Evolutionary conservation across 2,888 invertebrate genomes (phyloP).

Genomic region (Ceramica pisi): DNA sequence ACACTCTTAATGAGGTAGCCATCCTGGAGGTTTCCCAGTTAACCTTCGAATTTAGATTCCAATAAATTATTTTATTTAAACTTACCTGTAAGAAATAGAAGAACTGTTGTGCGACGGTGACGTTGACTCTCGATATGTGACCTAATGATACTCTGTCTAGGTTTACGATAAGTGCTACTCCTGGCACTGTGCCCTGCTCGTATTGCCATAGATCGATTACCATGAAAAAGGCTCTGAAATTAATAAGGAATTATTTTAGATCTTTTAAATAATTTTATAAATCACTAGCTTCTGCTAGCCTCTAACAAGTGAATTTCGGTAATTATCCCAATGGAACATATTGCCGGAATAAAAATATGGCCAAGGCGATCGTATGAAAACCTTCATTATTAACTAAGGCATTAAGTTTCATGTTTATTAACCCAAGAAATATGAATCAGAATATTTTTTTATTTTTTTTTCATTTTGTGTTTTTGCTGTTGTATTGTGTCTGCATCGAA

Average conservation of each 20-base stretch:
- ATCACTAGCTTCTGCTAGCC: no score
- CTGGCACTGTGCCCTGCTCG: constrained; percentile 90
- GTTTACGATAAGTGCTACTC: constrained; percentile 92
- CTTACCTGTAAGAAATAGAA: constrained; percentile 92
- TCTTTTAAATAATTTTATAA: not conserved
- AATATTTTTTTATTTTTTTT: no score
- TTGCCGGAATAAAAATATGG: no score
- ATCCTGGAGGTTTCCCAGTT: constrained; percentile 11
- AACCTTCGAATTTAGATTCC: not conserved
- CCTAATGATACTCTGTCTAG: constrained; percentile 92
- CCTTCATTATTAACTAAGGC: no score
- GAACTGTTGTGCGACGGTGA: constrained; percentile 92
- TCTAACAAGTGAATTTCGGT: no score
- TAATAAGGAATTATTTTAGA: not conserved
- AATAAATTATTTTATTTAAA: constrained; percentile 1
- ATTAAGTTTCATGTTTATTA: no score
- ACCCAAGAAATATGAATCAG: no score
- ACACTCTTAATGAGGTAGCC: constrained; percentile 8
- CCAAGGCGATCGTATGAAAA: no score
- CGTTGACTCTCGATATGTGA: constrained; percentile 92
- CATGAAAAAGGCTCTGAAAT: constrained; percentile 80
- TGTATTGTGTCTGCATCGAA: no score
- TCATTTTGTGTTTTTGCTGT: no score
- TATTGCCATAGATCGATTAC: constrained; percentile 82
- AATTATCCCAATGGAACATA: no score